Evolutionary conservation across 1,140 invertebrate species (phyloP), one percentile per base, ranked within the genome.

Genomic region (Drosophila paulistorum): DNA sequence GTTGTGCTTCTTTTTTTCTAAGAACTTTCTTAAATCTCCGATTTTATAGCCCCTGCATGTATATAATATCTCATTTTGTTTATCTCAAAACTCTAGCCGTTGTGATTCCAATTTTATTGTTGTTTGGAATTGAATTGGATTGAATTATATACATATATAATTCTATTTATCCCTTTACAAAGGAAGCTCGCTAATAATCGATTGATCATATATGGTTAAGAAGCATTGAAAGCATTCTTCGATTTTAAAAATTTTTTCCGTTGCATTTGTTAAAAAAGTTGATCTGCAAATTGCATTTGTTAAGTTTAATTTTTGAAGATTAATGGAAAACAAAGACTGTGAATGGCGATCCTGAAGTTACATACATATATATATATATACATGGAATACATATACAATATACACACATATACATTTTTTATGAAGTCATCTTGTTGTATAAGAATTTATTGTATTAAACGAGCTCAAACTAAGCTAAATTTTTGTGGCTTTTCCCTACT

Each of bases 321-420:
- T 65, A 54, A 67, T 70, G 69, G 26, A 86, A 75, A 77, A 67
- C 58, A 69, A 86, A 86, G 82, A 86, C 82, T 86, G 82, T 86
- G 83, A 86, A 87, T 66, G 65, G 62, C 68, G 85, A 87, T 76
- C 83, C 85, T 73, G 67, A 86, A 79, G 81, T 84, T 80, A 79
- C 81, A 80, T 69, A 80, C 69, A 83, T 71, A 83, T 67, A 72
- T 76, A 68, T 17, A 66, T 35, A 71, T 45, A 66, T 37, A 70
- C 66, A 68, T 48, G 13, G 69, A 58, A 69, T 65, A 70, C 20
- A 70, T 66, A 72, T 41, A 75, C 37, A 61, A 39, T 39, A 39
- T 59, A 45, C 48, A 68, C 30, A 35, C 48, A 63, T 63, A 33
- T 62, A 71, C 42, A 71, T 63, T 77, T 77, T 51, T 78, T 68